These are phyloP conservation scores for Salvelinus alpinus DNA, from an alignment of 2,113 vertebrate species.

Conservation along the genomic window DNA sequence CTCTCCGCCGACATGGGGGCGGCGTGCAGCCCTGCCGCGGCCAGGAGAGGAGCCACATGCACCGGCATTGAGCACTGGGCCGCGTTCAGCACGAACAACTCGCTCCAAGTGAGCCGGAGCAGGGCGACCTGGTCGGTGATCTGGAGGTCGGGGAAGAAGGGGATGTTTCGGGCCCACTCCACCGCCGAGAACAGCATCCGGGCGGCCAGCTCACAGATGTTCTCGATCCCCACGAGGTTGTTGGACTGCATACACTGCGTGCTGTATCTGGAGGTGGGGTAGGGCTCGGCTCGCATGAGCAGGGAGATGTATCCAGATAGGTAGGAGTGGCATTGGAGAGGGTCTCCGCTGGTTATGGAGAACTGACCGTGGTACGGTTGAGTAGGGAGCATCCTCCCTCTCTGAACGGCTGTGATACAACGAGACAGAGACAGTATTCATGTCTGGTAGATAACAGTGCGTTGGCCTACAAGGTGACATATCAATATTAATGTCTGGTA, in stretches of 20 bases:
- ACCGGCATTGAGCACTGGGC: conserved; percentile 97
- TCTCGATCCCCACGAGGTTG: conserved; percentile 97
- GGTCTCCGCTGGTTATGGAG: conserved; percentile 90
- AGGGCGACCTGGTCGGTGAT: conserved; percentile 97
- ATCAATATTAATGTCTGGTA: conserved; percentile 39
- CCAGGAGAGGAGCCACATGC: conserved; percentile 92
- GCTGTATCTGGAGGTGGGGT: conserved; percentile 93
- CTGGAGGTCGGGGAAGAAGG: conserved; percentile 97
- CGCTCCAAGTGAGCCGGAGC: conserved; percentile 95
- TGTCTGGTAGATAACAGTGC: conserved; percentile 4
- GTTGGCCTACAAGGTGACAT: no score
- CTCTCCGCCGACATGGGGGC: conserved; percentile 96
- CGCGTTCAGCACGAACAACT: conserved; percentile 96
- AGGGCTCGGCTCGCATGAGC: conserved; percentile 94
- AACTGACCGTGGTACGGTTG: conserved; percentile 95
- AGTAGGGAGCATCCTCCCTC: conserved; percentile 90
- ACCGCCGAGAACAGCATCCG: conserved; percentile 97
- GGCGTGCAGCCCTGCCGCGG: conserved; percentile 92
- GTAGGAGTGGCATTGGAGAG: conserved; percentile 94
- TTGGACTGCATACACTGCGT: conserved; percentile 95
- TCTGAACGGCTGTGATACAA: conserved; percentile 91
- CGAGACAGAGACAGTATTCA: conserved; percentile 72
- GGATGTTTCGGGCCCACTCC: conserved; percentile 98
- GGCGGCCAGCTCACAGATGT: conserved; percentile 98
- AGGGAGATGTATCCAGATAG: conserved; percentile 97